Conservation (phyloP, 2,113 vertebrate species). For the Bubo blakistoni region DNA sequence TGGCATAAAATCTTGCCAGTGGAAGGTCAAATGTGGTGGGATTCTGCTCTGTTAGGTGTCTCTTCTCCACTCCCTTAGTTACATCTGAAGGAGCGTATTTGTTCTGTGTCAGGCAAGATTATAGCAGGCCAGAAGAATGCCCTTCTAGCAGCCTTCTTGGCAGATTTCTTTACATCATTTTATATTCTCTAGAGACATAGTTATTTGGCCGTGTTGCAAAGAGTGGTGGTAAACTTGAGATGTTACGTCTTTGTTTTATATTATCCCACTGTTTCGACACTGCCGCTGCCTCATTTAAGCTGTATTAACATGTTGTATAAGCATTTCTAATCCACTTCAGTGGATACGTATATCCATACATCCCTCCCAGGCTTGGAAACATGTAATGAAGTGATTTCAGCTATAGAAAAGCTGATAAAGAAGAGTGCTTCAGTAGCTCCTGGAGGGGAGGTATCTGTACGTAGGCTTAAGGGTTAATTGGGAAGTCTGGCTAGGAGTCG, state of each 20-base stretch:
- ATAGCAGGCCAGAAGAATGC: neutral
- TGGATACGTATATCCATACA: neutral
- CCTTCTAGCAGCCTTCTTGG: neutral
- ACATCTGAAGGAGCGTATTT: neutral
- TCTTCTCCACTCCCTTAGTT: neutral
- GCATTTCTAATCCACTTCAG: neutral
- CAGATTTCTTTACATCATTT: neutral
- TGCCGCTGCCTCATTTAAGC: neutral
- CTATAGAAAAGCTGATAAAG: neutral
- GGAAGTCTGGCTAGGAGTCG: neutral
- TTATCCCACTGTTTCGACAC: neutral
- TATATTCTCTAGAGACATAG: neutral
- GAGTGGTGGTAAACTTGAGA: neutral
- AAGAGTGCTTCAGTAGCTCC: neutral
- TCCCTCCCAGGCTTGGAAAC: neutral
- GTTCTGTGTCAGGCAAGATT: neutral
- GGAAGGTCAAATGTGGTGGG: neutral
- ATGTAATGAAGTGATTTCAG: neutral
- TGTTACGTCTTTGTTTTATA: neutral
- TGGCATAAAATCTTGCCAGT: neutral
- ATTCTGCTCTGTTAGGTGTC: neutral
- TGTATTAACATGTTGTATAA: neutral
- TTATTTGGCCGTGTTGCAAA: neutral
- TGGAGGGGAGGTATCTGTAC: neutral
- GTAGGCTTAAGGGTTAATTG: neutral